phyloP scores from a whole-genome alignment of 2,888 invertebrate species.

The Thumatha senex region DNA sequence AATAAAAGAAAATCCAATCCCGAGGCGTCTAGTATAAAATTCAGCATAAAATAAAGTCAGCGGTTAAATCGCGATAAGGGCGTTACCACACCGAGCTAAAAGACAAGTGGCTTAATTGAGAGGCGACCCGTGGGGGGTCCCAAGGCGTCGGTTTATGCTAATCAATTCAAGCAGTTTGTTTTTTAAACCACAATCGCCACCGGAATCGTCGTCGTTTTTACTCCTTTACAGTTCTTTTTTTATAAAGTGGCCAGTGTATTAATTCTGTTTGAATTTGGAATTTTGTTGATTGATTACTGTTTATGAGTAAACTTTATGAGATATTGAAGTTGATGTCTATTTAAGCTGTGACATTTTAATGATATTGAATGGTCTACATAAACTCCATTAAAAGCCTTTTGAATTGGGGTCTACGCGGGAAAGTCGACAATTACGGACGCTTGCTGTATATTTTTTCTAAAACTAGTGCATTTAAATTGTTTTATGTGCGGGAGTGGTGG shows the following conservation, averaged over 20 bases:
- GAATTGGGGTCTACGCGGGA: no score
- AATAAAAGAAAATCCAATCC: conserved; percentile 29
- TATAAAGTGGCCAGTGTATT: conserved; percentile 45
- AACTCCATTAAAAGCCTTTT: no score
- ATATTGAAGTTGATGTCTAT: no score
- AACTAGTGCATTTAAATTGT: no score
- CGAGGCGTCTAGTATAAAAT: conserved; percentile 54
- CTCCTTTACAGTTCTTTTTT: conserved; percentile 51
- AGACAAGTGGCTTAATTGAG: conserved; percentile 82
- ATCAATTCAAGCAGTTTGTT: conserved; percentile 79
- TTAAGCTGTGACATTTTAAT: no score
- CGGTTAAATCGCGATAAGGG: conserved; percentile 67
- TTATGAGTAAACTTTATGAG: background rate
- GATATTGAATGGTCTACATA: no score
- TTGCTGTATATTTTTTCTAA: no score
- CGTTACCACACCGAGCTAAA: conserved; percentile 71
- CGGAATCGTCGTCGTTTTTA: conserved; percentile 47
- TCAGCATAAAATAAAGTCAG: conserved; percentile 68
- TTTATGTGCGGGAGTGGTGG: no score
- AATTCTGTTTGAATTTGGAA: conserved; percentile 39
- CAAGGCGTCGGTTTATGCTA: conserved; percentile 76
- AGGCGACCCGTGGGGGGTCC: conserved; percentile 73
- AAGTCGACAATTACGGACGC: no score
- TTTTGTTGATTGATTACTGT: conserved; percentile 33
- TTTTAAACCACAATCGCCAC: conserved; percentile 71